Evolutionary conservation across 2,797 vertebrate genomes (phyloP), one percentile per base, ranked within the genome.

Genomic region (Gallinago nigripennis): DNA sequence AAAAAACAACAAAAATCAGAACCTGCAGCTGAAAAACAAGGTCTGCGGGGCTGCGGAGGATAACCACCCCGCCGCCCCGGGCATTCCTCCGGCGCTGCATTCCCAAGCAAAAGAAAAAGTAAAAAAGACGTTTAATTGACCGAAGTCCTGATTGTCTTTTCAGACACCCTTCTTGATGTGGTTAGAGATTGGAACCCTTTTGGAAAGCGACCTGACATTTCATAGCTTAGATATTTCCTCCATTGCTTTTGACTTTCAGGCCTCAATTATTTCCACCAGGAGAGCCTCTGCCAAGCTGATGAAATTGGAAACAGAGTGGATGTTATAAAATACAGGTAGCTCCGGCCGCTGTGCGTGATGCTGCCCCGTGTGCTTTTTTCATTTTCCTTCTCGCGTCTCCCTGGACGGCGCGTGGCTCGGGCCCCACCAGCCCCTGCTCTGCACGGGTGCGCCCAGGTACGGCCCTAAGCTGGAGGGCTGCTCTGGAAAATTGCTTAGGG

Each of bases 81-180:
- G 94, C 83, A 75, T 96, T 98, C 90, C 95, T 98, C 97, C 50
- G 85, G 92, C 73, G 31, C 92, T 87, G 63, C 92, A 71, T 92
- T 94, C 89, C 96, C 88, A 66, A 97, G 87, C 56, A 45, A 91
- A 91, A 92, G 64, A 35, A 92, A 75, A 90, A 85, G 37, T 12
- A 35, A 81, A 86, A 93, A 90, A 77, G 70, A 39, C 54, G 15
- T 89, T 97, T 96, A 97, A 97, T 98, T 98, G 96, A 97, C 90
- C 92, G 7, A 97, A 96, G 94, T 90, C 96, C 83, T 96, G 98
- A 98, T 96, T 97, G 97, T 97, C 96, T 98, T 98, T 98, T 98
- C 98, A 97, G 97, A 97, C 96, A 97, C 94, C 85, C 88, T 92
- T 94, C 97, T 98, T 98, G 97, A 98, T 98, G 98, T 98, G 98